phyloP scores from a whole-genome alignment of 2,888 invertebrate genomes.

The Caradrina kadenii region DNA sequence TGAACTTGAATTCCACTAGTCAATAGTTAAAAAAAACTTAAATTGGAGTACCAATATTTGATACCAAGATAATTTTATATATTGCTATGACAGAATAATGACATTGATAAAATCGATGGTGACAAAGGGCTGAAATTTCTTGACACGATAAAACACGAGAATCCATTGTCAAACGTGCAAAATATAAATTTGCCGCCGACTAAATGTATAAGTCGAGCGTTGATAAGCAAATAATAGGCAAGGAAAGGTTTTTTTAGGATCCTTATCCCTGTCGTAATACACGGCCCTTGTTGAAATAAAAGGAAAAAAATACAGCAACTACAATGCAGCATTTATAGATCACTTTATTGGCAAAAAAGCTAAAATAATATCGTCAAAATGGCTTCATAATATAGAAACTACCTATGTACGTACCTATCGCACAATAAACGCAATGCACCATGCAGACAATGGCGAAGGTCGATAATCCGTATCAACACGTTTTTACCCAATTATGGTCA shows the following conservation, averaged over 20 bases:
- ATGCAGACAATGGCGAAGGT: constrained; percentile 91
- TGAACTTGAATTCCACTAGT: neutral
- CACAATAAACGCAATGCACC: constrained; percentile 89
- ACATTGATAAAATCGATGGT: constrained; percentile 17
- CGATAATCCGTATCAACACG: constrained; percentile 81
- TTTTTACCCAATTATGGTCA: constrained; percentile 63
- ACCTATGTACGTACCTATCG: constrained; percentile 70
- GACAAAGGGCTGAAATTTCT: constrained; percentile 19
- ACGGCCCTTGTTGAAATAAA: neutral
- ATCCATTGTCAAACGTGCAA: constrained; percentile 19
- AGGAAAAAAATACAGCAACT: neutral
- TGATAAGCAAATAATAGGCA: constrained; percentile 10
- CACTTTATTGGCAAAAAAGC: constrained; percentile 21
- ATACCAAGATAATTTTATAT: constrained; percentile 6
- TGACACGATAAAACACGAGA: constrained; percentile 15
- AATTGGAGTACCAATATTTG: neutral
- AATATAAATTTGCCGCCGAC: constrained; percentile 48
- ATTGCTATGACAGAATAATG: neutral
- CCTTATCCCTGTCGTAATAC: neutral
- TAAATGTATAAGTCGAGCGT: neutral
- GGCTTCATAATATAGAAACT: constrained; percentile 61
- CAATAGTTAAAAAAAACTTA: neutral
- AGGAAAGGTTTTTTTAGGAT: constrained; percentile 9
- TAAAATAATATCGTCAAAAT: constrained; percentile 63
- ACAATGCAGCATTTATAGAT: neutral